Evolutionary conservation across 2,888 invertebrate species (phyloP), one percentile per base, ranked within the genome.

Genomic region (Chironomus tentans): DNA sequence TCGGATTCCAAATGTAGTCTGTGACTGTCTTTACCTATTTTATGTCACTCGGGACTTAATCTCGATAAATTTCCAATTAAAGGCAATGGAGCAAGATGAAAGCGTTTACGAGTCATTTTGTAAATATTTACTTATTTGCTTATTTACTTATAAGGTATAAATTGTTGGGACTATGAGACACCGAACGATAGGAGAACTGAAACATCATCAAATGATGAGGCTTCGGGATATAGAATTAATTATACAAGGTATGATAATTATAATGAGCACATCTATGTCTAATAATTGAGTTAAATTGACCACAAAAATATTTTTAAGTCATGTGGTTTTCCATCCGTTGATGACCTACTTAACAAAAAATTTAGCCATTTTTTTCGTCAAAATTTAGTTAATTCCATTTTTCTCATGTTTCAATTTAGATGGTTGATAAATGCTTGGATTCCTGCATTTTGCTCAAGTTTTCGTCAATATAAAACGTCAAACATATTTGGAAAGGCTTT

Each of bases 341-440:
- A 38, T 38, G 38, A 38, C 38, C 38, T 38, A 38, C 10, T 38
- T 38, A 28, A 38, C 38, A 10, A 56, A 28, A 38, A 38, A 38
- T 38, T 38, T 38, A 10, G 38, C 10, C n/a, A n/a, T 10, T 38
- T 38, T 38, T 38, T 38, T 38, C 38, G 10, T 38, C 38, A 65
- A 12, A 65, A 13, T 22, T 24, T 13, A 21, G 12, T 21, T 7
- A 38, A 38, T 38, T 38, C 10, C 38, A 38, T 38, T 38, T 38
- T 38, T 38, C 38, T 38, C 38, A 2, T 38, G 38, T 38, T 38
- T 38, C 38, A 38, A 38, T 10, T 4, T 13, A 69, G 93, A 78
- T 98, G 97, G 97, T 85, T 98, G 65, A 94, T 97, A 6, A 97
- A 95, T 82, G 97, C 97, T 82, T 95, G 96, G 83, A 94, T 97